Base-by-base conservation (phyloP, 2,888 invertebrate genomes). In the Hydrotaea diabolus region DNA sequence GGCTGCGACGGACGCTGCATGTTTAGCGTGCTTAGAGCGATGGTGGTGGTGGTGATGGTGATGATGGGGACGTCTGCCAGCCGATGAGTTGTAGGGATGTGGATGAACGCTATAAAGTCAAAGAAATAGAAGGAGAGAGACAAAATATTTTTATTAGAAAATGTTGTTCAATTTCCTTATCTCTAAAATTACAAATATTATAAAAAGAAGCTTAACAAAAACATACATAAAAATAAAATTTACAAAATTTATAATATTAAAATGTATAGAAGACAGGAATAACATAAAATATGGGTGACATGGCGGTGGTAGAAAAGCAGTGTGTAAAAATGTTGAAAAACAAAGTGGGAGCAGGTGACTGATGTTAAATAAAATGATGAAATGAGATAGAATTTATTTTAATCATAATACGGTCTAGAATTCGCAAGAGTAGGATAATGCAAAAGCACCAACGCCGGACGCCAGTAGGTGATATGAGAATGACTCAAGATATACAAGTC, bases 51-150 rank as follows among this genome's bases (percentile, higher is more conserved):
- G n/a, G 31, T 78, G 78, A 36, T 82, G 81, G 31, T 82, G 80
- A 43, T 82, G 82, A 59, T 84, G 85, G 0, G 82, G 62, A 75
- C 92, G 91, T 83, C 92, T 90, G 26, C 89, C 89, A 21, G 90
- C 89, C 77, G 90, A 89, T 23, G 89, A 87, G 86, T 91, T 92
- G 88, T 92, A 92, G n/a, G 92, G 92, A 90, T 92, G 92, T 87
- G 91, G 91, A 88, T 92, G 92, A 80, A 92, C 89, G 88, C 92
- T 92, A 88, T 79, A 89, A 89, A 77, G 82, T 72, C 79, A 85
- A 31, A 71, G 81, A 76, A 71, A 55, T 4, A 59, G 59, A 71
- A 71, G 13, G 57, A 57, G 36, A 36, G 46, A 39, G 39, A 46
- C 5, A 59, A 26, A 23, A 69, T 46, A 43, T 13, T 11, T 39